These are phyloP conservation scores for Heliconius hortense DNA, from an alignment of 2,888 invertebrate species.

Conservation along the genomic window DNA sequence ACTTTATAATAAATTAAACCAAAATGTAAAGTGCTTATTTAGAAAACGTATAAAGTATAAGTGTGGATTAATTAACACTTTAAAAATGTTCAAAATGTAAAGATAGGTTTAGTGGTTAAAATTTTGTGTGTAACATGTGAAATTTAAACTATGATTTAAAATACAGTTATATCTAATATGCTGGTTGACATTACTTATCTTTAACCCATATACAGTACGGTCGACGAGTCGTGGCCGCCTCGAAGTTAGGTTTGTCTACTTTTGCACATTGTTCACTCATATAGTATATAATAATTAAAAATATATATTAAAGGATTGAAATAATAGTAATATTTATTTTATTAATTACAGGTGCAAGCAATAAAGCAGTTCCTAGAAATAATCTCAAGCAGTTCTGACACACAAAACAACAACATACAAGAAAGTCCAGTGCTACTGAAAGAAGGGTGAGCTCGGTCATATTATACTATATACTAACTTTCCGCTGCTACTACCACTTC, in stretches of 20 bases:
- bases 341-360: slow-evolving; percentile 81
- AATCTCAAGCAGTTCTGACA: slow-evolving; percentile 90
- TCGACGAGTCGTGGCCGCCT: background rate
- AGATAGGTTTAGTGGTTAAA: background rate
- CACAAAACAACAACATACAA: slow-evolving; percentile 82
- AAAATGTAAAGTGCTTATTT: too few species aligned
- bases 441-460: slow-evolving; percentile 88
- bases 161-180: too few species aligned
- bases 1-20: too few species aligned
- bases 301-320: background rate
- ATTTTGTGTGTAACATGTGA: background rate
- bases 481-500: slow-evolving; percentile 26
- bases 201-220: background rate
- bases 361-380: slow-evolving; percentile 94
- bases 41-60: too few species aligned
- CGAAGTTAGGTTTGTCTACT: too few species aligned
- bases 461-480: background rate
- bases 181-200: background rate
- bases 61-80: too few species aligned
- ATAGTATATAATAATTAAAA: too few species aligned
- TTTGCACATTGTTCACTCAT: background rate
- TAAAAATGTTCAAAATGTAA: too few species aligned
- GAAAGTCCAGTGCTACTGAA: slow-evolving; percentile 91
- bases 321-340: slow-evolving; percentile 2
- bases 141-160: too few species aligned